Evolutionary conservation across 2,888 invertebrate species (phyloP), one percentile per base, ranked within the genome.

Genomic region (Orthosia cruda): DNA sequence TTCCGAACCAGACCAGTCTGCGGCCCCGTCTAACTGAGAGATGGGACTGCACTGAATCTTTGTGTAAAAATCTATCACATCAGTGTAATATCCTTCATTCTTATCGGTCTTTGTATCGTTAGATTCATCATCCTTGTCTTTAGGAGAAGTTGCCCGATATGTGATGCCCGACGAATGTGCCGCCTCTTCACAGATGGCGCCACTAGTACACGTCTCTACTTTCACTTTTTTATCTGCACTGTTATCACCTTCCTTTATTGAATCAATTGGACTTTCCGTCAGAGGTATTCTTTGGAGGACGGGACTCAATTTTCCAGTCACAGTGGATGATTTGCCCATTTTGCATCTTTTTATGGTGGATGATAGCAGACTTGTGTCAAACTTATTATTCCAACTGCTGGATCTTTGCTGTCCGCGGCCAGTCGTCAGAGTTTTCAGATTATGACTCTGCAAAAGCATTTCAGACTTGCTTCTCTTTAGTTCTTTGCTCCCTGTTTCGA

Each of bases 311-410:
- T 96, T 96, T 18, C 94, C 96, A 66, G 96, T 96, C 3, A 93
- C 93, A 50, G 95, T 95, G 26, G 96, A 95, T 20, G 95, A 90
- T 91, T 95, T 95, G 18, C 95, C 94, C 86, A 98, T 96, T 94
- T 98, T 98, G 68, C 98, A 97, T 81, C 98, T 97, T 86, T 98
- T 98, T 71, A 98, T 97, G 11, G 97, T 97, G 11, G 97, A 97
- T 4, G 97, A 97, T 18, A 93, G 94, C 69, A 96, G 95, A 71
- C 97, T 97, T 50, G 97, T 97, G 86, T 98, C 98, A 71, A 98
- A 95, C 94, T 98, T 98, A 88, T 97, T 98, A 88, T 97, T 98
- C 97, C 98, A 97, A 90, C 98, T 98, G 84, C 98, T 98, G 1
- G 98, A 97, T 84, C 97, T 95, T 89, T 98, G 98, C 87, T 97